Percentiles rank a stretch among this genome's conserved stretches.
phyloP scores from a whole-genome alignment of 2,888 invertebrate species.

The Heliothis peltigera region DNA sequence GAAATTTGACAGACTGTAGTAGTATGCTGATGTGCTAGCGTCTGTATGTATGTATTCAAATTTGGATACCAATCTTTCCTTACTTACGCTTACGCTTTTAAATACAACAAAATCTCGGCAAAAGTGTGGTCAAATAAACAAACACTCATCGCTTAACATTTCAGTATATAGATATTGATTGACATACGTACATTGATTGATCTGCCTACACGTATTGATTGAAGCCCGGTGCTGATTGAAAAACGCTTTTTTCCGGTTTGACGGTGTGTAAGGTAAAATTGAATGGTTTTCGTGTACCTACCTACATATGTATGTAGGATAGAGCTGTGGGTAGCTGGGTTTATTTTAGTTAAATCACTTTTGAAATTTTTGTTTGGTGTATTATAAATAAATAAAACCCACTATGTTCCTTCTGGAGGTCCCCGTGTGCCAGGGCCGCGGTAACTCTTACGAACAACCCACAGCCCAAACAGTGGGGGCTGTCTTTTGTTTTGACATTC shows the following conservation, averaged over 20 bases:
- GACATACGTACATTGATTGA: neutral
- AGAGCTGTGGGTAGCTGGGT: neutral
- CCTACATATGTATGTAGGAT: neutral
- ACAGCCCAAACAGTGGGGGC: no score
- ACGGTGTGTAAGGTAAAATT: neutral
- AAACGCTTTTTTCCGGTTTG: slow-evolving; percentile 21
- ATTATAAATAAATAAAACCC: no score
- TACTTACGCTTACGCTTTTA: no score
- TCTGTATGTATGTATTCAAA: no score
- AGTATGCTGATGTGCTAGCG: no score
- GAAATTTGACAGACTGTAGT: no score
- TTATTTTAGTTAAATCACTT: neutral
- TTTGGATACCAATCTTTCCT: no score
- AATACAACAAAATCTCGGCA: neutral
- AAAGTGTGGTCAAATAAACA: neutral
- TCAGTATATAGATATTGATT: slow-evolving; percentile 19
- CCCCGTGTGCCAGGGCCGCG: no score
- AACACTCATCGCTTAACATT: neutral
- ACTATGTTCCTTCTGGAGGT: no score
- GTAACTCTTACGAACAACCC: no score
- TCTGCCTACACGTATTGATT: neutral
- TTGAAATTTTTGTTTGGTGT: neutral
- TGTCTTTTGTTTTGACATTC: no score
- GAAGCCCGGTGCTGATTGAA: slow-evolving; percentile 16
- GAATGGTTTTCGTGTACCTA: slow-evolving; percentile 3